phyloP scores from a whole-genome alignment of 1,140 invertebrate genomes.

The Atta colombica region DNA sequence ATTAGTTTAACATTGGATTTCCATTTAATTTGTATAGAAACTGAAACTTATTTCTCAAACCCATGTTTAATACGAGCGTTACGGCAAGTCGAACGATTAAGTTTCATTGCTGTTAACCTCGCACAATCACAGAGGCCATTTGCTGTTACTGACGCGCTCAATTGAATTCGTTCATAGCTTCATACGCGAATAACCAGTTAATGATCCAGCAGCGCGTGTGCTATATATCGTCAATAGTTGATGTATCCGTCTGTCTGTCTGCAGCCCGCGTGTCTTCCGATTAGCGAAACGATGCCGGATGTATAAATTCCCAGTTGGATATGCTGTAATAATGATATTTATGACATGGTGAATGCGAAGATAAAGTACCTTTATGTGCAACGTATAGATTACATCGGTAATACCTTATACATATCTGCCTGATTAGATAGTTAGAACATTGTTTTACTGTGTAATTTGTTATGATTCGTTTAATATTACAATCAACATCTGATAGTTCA shows the following conservation, averaged over 20 bases:
- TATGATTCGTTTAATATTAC: no score
- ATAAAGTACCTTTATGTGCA: conserved; percentile 3
- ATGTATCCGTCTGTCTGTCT: conserved; percentile 39
- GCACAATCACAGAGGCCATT: conserved; percentile 14
- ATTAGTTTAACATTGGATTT: conserved; percentile 14
- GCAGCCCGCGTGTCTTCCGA: conserved; percentile 42
- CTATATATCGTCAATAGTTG: conserved; percentile 40
- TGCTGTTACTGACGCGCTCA: conserved; percentile 26
- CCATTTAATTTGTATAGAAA: background rate
- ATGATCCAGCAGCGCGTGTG: conserved; percentile 25
- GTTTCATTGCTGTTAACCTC: conserved; percentile 11
- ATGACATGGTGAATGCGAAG: background rate
- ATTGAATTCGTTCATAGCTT: conserved; percentile 49
- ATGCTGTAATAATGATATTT: background rate
- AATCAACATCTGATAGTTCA: no score
- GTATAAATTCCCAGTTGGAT: conserved; percentile 40
- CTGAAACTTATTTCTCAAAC: background rate
- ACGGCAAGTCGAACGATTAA: conserved; percentile 36
- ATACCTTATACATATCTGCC: no score
- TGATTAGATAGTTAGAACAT: no score
- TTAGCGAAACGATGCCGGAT: conserved; percentile 46
- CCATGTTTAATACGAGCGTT: background rate
- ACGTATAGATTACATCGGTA: background rate
- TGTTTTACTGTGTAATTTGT: no score
- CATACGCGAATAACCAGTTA: conserved; percentile 54